Base-by-base conservation (phyloP, 2,113 vertebrate genomes). In the Equus przewalskii region DNA sequence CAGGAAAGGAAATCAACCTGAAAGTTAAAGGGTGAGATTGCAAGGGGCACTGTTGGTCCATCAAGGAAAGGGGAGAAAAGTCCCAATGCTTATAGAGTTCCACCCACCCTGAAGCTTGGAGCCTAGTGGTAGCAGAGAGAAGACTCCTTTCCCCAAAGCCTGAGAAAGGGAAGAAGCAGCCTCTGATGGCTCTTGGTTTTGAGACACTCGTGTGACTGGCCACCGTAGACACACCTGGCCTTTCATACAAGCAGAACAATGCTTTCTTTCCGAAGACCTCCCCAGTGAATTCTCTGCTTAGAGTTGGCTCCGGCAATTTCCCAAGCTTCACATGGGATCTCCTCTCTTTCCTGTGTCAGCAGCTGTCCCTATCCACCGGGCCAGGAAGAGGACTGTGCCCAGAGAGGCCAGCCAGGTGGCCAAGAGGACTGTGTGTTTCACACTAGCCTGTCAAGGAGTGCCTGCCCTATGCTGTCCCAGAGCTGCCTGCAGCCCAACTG, bases 401-500 rank as follows among this genome's bases (percentile, higher is more conserved):
- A 58, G 73, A 69, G 44, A 88, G 80, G 58, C 91, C 51, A 41
- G 69, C 76, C 91, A 79, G 95, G 86, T 16, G 65, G 90, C 75
- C 41, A 19, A 15, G 28, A 56, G n/a, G 65, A 64, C 88, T 11
- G 6, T 26, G n/a, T 13, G 65, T 75, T 49, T 78, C 78, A 44
- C 24, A 76, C 62, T 14, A 58, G 51, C 78, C 22, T 22, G 64
- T 44, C 26, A 22, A 78, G 93, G 64, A 80, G 33, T 24, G 60
- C 73, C 93, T 80, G 69, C 82, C 69, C 73, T 28, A 0, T 33
- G 84, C 56, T 6, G 2, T 26, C 93, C 91, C 93, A 69, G 94
- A 60, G 95, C 84, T 85, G 70, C 80, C 78, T n/a, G 75, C 90
- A 95, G 96, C 81, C 84, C 94, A 84, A 1, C 85, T 16, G 14